These are phyloP conservation scores for Selenia dentaria DNA, from an alignment of 2,888 invertebrate genomes.

Conservation along the genomic window DNA sequence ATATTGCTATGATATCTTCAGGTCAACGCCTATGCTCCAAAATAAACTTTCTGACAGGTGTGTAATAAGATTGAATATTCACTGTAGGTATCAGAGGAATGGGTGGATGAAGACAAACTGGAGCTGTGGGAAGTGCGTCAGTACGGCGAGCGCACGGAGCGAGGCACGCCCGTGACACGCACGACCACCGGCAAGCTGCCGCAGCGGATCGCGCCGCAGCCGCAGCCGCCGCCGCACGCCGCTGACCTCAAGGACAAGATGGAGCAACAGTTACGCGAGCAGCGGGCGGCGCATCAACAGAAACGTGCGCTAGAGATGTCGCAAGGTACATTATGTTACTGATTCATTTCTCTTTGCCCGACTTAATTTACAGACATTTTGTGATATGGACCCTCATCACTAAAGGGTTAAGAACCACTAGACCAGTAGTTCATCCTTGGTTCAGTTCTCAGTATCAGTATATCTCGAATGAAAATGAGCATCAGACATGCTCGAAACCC, in stretches of 20 bases:
- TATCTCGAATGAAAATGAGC: too few relatives aligned
- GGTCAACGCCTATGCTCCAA: too few relatives aligned
- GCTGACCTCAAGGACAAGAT: constrained; percentile 95
- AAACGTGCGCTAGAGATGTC: constrained; percentile 90
- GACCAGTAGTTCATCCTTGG: too few relatives aligned
- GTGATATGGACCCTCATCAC: too few relatives aligned
- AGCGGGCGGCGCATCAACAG: constrained; percentile 95
- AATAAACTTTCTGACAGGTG: too few relatives aligned
- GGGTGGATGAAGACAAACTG: constrained; percentile 98
- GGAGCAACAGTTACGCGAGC: constrained; percentile 95
- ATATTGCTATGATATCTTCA: too few relatives aligned
- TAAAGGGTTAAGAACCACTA: too few relatives aligned
- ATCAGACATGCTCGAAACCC: too few relatives aligned
- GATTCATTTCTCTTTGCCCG: too few relatives aligned
- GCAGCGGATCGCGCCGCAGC: constrained; percentile 62
- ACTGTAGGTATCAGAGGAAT: constrained; percentile 93
- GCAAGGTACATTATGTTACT: constrained; percentile 86
- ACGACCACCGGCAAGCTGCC: constrained; percentile 90
- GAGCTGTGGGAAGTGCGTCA: constrained; percentile 98
- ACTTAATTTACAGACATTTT: too few relatives aligned
- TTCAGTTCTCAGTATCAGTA: too few relatives aligned
- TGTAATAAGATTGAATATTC: too few relatives aligned
- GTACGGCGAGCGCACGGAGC: constrained; percentile 92
- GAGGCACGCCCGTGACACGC: constrained; percentile 91
- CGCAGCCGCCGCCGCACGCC: constrained; percentile 85